phyloP scores from a whole-genome alignment of 23 tunicate species.

The Oikopleura vanhoeffeni region DNA sequence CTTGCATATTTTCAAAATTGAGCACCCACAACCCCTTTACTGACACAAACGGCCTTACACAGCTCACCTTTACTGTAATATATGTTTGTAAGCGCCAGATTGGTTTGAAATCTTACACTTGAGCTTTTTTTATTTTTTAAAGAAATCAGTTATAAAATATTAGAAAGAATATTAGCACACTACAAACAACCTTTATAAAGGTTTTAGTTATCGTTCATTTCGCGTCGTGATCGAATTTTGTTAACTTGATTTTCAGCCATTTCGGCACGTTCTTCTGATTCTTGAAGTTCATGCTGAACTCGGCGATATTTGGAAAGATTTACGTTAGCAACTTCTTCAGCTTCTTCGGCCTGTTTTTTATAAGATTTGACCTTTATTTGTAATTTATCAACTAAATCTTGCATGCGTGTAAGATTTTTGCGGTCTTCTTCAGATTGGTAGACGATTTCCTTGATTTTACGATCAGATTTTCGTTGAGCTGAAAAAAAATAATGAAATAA shows the following conservation, averaged over 20 bases:
- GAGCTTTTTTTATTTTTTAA: too few species aligned
- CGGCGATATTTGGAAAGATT: constrained; percentile 75
- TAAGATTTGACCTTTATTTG: constrained; percentile 60
- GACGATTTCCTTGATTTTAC: constrained; percentile 23
- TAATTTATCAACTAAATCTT: constrained; percentile 61
- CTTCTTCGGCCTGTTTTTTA: constrained; percentile 88
- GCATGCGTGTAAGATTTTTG: constrained; percentile 74
- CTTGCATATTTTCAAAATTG: too few species aligned
- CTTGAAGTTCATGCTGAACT: constrained; percentile 80
- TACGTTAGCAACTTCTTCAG: constrained; percentile 78
- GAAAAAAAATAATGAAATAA: too few species aligned
- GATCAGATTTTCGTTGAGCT: constrained; percentile 20
- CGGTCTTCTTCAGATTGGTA: constrained; percentile 30
- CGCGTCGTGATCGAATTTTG: constrained; percentile 96
- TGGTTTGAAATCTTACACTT: too few species aligned
- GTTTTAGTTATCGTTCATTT: too few species aligned
- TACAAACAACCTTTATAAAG: too few species aligned
- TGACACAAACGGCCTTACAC: too few species aligned
- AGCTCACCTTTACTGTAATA: too few species aligned
- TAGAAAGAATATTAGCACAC: too few species aligned
- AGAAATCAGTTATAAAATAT: too few species aligned
- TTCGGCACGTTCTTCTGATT: constrained; percentile 95
- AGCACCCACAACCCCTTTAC: too few species aligned
- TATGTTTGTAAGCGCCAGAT: too few species aligned
- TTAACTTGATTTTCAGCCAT: constrained; percentile 82